Evolutionary conservation across 2,113 vertebrate genomes (phyloP), one percentile per base, ranked within the genome.

Genomic region (Myanophis thanlyinensis): DNA sequence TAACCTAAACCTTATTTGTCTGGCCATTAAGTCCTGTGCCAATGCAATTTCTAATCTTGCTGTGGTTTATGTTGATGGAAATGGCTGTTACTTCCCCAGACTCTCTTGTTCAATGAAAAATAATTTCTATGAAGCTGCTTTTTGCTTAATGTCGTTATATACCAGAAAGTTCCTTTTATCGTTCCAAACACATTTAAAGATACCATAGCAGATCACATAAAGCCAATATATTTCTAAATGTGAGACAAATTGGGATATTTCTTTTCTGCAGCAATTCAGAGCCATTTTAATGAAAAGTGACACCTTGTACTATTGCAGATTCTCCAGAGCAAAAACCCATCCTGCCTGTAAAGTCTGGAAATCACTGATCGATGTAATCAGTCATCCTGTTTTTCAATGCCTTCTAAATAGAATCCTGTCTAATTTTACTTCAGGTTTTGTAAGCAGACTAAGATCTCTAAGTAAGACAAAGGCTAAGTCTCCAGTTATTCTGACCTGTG

Each of bases 31-130:
- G 35, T 91, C 47, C 51, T 92, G 2, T 90, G 91, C 35, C 91
- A 93, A 89, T 23, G 10, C 89, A 95, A 93, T 93, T 47, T 89
- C 59, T 53, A 90, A 56, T 91, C 54, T 93, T 93, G 94, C 90
- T 95, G 47, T 54, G 54, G 91, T 94, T 93, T 92, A 90, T 94
- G 94, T 95, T 91, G 91, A 96, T 89, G 92, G 73, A 93, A 96
- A 93, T 94, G 91, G 52, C 48, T 93, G 73, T 46, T 92, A 48
- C 35, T 23, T 95, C 54, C 47, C 89, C 27, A 90, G 90, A 40
- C 2, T 87, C 22, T 92, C 47, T 13, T 94, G 12, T 93, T 94
- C 49, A 93, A 89, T 93, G 90, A 92, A 84, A 95, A 94, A 49
- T 92, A 86, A 93, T 90, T 92, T 93, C 92, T 90, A 87, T 48